These are phyloP conservation scores for Apodemia mormo DNA, from an alignment of 2,888 invertebrate species.

Conservation along the genomic window DNA sequence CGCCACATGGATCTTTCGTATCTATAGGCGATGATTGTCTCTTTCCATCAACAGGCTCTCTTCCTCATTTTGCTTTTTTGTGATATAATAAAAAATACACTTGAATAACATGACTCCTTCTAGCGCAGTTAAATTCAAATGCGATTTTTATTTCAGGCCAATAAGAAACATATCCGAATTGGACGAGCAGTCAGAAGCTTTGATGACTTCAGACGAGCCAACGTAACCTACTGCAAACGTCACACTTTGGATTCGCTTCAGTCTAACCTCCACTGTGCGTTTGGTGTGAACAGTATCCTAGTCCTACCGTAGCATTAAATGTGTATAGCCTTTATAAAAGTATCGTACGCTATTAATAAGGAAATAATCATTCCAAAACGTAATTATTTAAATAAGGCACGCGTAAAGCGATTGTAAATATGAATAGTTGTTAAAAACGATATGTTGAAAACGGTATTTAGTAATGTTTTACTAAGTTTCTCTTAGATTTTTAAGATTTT, in stretches of 20 bases:
- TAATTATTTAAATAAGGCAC: conserved; percentile 13
- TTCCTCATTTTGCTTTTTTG: no score
- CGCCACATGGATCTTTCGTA: no score
- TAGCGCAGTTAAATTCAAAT: conserved; percentile 29
- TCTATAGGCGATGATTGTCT: no score
- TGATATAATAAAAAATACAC: no score
- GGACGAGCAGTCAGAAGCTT: conserved; percentile 84
- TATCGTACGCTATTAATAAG: conserved; percentile 21
- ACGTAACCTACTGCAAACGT: conserved; percentile 56
- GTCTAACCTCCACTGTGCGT: conserved; percentile 9
- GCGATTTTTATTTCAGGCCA: conserved; percentile 46
- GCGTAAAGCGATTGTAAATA: conserved; percentile 20
- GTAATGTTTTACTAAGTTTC: conserved; percentile 22
- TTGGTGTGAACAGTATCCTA: conserved; percentile 23
- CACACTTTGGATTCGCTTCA: conserved; percentile 2
- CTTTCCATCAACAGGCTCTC: no score
- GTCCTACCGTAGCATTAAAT: conserved; percentile 17
- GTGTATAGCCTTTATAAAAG: conserved; percentile 18
- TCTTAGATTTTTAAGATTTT: conserved; percentile 13
- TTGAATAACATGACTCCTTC: no score
- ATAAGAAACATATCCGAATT: conserved; percentile 77
- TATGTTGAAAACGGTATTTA: conserved; percentile 14
- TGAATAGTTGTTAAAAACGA: background rate
- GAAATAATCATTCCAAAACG: conserved; percentile 25
- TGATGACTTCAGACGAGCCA: conserved; percentile 77